Base-by-base conservation (phyloP, 1,140 invertebrate species). In the Macrocentrus cingulum region DNA sequence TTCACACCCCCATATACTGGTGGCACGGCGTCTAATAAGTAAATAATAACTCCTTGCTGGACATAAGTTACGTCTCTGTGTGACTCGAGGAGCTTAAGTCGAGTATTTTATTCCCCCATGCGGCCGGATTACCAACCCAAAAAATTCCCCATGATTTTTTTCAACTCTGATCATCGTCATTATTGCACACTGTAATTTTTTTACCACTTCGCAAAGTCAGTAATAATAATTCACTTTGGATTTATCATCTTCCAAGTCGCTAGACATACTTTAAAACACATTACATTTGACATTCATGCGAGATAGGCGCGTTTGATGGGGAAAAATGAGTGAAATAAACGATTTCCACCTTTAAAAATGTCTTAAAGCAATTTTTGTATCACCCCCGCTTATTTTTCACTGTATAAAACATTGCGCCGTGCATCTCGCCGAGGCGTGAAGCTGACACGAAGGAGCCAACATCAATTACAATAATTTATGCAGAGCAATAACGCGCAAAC, bases 31-130 rank as follows among this genome's bases (percentile, higher is more conserved):
- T 57, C 56, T 61, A 58, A 62, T 65, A 62, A 61, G 60, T 62
- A 62, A 65, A 65, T 63, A 63, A 63, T 63, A 63, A 63, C 58
- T 63, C 55, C 54, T 58, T 58, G 41, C 45, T 11, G 50, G 19
- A 59, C 50, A 59, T 59, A 45, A 59, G 41, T 59, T 52, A 59
- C 50, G 19, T 36, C 6, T 42, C 11, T 29, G 16, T n/a, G n/a
- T n/a, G n/a, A n/a, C n/a, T n/a, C n/a, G n/a, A n/a, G n/a, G n/a
- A n/a, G n/a, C n/a, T n/a, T n/a, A n/a, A n/a, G n/a, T n/a, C n/a
- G n/a, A n/a, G n/a, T n/a, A n/a, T n/a, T n/a, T 9, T 16, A 7
- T 37, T 19, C n/a, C 19, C 29, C n/a, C 25, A 52, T 46, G 25
- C 13, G 18, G 16, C 13, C 1, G 51, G 13, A 37, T 54, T 41